Base-by-base conservation (phyloP, 2,113 vertebrate species). In the Leptosomus discolor region DNA sequence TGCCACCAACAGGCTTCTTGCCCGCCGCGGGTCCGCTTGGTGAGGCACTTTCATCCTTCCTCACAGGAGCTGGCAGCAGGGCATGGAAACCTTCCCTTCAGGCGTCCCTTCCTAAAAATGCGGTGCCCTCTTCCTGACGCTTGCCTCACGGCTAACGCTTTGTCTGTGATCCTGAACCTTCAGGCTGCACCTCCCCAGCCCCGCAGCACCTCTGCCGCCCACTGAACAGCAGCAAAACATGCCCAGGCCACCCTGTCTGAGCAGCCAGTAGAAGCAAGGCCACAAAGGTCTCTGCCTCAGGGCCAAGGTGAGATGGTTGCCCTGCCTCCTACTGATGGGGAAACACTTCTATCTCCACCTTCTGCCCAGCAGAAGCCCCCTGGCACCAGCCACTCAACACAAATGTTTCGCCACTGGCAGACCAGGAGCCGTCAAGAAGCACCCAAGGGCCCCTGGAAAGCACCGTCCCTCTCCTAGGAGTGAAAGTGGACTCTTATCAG, bases 251-350 rank as follows among this genome's bases (percentile, higher is more conserved):
- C 29, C 15, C 6, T 23, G 23, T n/a, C 65, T 65, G 43, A 78
- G 61, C 36, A 86, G 37, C 21, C 48, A 12, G 12, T 18, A 60
- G 71, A 79, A 82, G 74, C n/a, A 85, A 85, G 51, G 19, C 32
- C 45, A 36, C 18, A 53, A 32, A 6, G 7, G 18, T 53, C 43
- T 37, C 54, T 75, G 46, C 22, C 36, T 58, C 76, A 61, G 43
- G 69, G 58, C 60, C 68, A 56, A 53, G 17, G 53, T 68, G 64
- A 76, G 54, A 77, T 50, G n/a, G 39, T 39, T 71, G 50, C 48
- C 37, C 45, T 53, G 41, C 9, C 24, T 88, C 79, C 53, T 84
- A 57, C 1, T 0, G 0, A 51, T 15, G 36, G 27, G 37, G 26
- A 94, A 88, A 41, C 0, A 3, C 11, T 92, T 54, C n/a, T 11